Evolutionary conservation across 2,113 vertebrate species (phyloP), one percentile per base, ranked within the genome.

Genomic region (Pollachius pollachius): DNA sequence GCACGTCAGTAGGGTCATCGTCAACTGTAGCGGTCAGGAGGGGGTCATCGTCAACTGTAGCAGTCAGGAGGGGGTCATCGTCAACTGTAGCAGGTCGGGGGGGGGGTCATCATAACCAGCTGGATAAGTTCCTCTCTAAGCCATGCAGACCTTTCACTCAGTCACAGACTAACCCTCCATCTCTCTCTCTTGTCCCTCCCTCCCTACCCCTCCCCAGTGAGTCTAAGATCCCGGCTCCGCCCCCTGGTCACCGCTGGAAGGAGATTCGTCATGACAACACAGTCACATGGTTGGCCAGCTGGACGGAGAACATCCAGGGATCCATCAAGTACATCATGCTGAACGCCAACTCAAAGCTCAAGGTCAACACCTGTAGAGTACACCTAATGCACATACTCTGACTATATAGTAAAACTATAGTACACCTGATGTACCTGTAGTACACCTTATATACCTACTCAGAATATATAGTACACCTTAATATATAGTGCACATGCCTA

Each of bases 311-410:
- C 62, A 73, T 92, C 57, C 85, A 88, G 76, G 80, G 84, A 8
- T 71, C 70, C 23, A 83, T 83, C 73, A 91, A 91, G 70, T 90
- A 90, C 8, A 59, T 91, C 52, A 83, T 94, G 92, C 90, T 94
- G 18, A 94, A 92, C 15, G 90, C 92, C 62, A 94, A 91, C 87
- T 94, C 91, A 13, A 92, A 94, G 63, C 89, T 94, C 23, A 93
- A 93, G 93, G 92, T 93, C 82, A 15, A 12, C 11, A 5, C 4
- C 4, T 34, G 30, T 34, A 34, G 4, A 7, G 4, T 34, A 34
- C 30, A 34, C 30, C 30, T 34, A 34, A 4, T 34, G 30, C 0
- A 34, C 4, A 34, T 5, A 7, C 30, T 7, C 30, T 34, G 4
- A 34, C 3, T 23, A 23, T 23, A 23, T 23, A 23, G 23, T 23